Conservation (phyloP, 1,140 invertebrate genomes). For the Drosophila elegans region DNA sequence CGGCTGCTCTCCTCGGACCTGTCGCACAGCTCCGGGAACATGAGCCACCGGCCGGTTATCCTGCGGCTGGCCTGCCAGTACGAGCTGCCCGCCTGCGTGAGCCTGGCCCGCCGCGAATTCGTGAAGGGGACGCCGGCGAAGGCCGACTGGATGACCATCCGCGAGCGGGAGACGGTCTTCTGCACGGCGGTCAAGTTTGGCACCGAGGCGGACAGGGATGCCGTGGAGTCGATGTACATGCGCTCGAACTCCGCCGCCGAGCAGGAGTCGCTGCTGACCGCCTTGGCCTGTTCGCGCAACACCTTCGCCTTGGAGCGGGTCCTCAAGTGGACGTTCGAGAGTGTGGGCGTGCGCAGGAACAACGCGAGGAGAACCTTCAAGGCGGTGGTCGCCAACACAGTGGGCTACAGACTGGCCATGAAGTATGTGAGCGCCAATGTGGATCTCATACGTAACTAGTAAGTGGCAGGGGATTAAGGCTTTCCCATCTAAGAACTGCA, state of each 20-base stretch:
- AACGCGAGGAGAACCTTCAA: constrained; percentile 3
- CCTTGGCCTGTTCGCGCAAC: constrained; percentile 12
- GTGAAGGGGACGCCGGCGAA: not conserved
- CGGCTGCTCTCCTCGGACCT: not conserved
- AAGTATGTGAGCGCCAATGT: not conserved
- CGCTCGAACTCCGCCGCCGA: constrained; percentile 10
- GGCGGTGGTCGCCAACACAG: not conserved
- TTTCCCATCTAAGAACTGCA: not conserved
- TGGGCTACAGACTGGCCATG: constrained; percentile 1
- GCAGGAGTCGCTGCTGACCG: constrained; percentile 7
- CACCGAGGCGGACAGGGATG: not conserved
- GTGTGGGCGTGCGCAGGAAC: not conserved
- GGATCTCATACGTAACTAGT: constrained; percentile 1
- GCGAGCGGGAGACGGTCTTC: constrained; percentile 8
- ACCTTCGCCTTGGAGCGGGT: not conserved
- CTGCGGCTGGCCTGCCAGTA: constrained; percentile 10
- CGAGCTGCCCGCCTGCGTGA: constrained; percentile 14
- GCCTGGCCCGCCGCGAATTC: constrained; percentile 1
- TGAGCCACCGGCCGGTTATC: constrained; percentile 10
- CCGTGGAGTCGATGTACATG: not conserved
- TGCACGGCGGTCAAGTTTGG: constrained; percentile 13
- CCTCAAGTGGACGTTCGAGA: constrained; percentile 1
- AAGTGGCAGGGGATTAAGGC: not conserved
- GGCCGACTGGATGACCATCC: constrained; percentile 12
- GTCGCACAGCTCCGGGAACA: not conserved